phyloP scores from a whole-genome alignment of 2,888 invertebrate species.

The Minunthozetes semirufus region DNA sequence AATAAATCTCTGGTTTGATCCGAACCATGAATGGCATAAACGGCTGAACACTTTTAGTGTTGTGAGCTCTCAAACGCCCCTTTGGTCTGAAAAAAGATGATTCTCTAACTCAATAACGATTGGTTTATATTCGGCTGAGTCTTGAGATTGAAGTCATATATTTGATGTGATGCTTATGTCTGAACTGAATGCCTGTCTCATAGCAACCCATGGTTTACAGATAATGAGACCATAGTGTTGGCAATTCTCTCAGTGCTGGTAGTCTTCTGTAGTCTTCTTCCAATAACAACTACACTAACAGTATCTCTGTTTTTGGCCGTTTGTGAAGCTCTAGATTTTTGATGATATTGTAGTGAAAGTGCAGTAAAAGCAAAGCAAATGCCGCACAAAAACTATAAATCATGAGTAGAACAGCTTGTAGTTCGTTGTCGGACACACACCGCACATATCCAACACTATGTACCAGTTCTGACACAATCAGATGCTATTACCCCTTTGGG shows the following conservation, averaged over 20 bases:
- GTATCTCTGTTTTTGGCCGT: slow-evolving; percentile 12
- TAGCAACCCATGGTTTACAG: slow-evolving; percentile 24
- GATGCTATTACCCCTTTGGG: slow-evolving; percentile 17
- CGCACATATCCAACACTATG: neutral
- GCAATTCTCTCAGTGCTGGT: neutral
- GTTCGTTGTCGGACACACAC: slow-evolving; percentile 10
- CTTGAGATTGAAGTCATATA: slow-evolving; percentile 27
- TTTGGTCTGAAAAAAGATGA: slow-evolving; percentile 20
- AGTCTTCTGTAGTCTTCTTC: neutral
- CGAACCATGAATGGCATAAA: neutral
- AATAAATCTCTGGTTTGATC: slow-evolving; percentile 18
- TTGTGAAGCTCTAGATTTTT: slow-evolving; percentile 8
- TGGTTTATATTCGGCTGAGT: slow-evolving; percentile 23
- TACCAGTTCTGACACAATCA: neutral
- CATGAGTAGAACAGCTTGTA: slow-evolving; percentile 24
- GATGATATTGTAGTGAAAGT: slow-evolving; percentile 17
- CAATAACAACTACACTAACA: neutral
- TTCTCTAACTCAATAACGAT: slow-evolving; percentile 6
- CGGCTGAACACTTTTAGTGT: neutral
- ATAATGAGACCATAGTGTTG: slow-evolving; percentile 23
- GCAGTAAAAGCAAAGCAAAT: neutral
- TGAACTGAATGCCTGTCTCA: slow-evolving; percentile 24
- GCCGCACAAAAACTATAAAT: slow-evolving; percentile 10
- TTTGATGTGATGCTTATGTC: slow-evolving; percentile 26
- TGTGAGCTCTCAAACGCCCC: neutral